Conservation (phyloP, 2,888 invertebrate genomes). For the Drosophila tripunctata region DNA sequence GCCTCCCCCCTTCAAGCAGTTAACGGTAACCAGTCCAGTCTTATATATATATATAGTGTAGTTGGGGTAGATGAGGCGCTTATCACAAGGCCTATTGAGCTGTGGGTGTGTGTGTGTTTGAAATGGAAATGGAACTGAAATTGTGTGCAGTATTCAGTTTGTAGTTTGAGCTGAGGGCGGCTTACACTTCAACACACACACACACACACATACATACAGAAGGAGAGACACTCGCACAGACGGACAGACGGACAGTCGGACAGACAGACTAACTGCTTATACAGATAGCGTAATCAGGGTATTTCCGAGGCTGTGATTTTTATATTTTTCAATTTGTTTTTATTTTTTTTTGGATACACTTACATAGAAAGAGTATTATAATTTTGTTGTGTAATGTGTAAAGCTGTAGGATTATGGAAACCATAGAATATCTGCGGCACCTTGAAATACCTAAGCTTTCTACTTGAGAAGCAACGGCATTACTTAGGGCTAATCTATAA, state of each 20-base stretch:
- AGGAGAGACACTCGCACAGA: conserved; percentile 7
- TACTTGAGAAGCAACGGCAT: too few species aligned
- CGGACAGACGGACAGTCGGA: too few species aligned
- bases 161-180: conserved; percentile 32
- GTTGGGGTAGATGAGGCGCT: conserved; percentile 40
- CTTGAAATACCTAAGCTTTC: too few species aligned
- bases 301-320: conserved; percentile 82
- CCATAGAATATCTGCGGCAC: too few species aligned
- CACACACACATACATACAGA: conserved; percentile 12
- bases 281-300: conserved; percentile 81
- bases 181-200: conserved; percentile 53
- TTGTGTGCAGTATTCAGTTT: conserved; percentile 43
- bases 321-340: conserved; percentile 78
- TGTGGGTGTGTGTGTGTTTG: conserved; percentile 26
- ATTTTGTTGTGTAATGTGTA: too few species aligned
- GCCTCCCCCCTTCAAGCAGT: neutral
- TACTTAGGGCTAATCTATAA: too few species aligned
- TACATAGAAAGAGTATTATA: neutral
- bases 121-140: conserved; percentile 56
- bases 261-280: conserved; percentile 34
- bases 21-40: conserved; percentile 13
- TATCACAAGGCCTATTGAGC: conserved; percentile 80
- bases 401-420: too few species aligned
- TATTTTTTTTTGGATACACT: conserved; percentile 12
- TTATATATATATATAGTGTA: neutral